Percentiles rank a stretch among this genome's conserved stretches.
phyloP scores from a whole-genome alignment of 2,797 vertebrate genomes.

The Lepus oiostolus region DNA sequence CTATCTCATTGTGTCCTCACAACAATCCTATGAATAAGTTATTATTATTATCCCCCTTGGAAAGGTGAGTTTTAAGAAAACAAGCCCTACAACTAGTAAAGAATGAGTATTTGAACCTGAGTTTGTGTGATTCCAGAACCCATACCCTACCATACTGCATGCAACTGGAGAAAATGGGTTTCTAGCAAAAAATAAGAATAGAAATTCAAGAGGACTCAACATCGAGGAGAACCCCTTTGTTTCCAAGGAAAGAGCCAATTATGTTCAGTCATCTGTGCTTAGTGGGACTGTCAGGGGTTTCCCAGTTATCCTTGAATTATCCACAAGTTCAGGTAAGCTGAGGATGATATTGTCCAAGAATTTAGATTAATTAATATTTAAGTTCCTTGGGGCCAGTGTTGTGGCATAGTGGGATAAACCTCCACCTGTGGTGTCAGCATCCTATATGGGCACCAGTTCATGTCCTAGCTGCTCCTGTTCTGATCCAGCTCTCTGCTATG shows the following conservation, averaged over 20 bases:
- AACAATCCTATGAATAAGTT: neutral
- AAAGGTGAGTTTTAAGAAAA: neutral
- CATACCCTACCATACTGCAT: fast-evolving
- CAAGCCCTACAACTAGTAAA: neutral
- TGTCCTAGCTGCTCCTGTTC: no score
- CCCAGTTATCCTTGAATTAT: neutral
- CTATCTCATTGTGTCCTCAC: neutral
- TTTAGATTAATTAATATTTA: neutral
- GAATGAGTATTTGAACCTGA: neutral
- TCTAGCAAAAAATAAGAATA: neutral
- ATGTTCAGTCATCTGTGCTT: neutral
- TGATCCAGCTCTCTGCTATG: no score
- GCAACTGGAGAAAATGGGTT: neutral
- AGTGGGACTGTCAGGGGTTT: neutral
- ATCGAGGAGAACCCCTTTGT: neutral
- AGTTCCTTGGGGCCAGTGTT: neutral
- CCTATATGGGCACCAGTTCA: no score
- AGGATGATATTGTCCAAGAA: neutral
- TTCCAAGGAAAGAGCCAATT: neutral
- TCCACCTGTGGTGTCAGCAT: no score
- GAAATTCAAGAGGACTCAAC: neutral
- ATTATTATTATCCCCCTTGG: neutral
- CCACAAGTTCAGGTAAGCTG: neutral
- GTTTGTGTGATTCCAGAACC: neutral
- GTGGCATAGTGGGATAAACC: no score